Evolutionary conservation across 2,113 vertebrate genomes (phyloP).

Genomic region (Corvus moneduloides): DNA sequence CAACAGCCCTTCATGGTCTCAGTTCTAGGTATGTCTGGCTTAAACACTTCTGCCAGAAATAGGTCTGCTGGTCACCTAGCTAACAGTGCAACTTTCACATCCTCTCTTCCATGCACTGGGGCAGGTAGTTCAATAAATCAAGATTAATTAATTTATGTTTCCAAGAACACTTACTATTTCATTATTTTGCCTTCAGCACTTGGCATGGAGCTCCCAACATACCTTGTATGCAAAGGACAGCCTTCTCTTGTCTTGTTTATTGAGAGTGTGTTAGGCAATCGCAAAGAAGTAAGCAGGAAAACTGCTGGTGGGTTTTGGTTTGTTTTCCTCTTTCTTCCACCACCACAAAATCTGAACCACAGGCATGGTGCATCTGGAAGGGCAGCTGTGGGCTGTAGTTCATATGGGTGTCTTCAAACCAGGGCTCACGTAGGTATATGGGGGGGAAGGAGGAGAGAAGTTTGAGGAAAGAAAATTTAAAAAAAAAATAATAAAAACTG

Average conservation of each 20-base stretch:
- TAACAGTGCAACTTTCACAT: not conserved
- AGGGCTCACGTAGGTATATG: not conserved
- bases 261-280: not conserved
- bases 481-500: not conserved
- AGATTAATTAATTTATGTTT: not conserved
- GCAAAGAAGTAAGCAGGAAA: not conserved
- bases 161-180: not conserved
- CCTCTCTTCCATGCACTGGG: not conserved
- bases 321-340: not conserved
- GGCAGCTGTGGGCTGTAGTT: not conserved
- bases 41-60: not conserved
- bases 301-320: not conserved
- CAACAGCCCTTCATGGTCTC: not conserved
- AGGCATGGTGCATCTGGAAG: not conserved
- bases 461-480: not conserved
- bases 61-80: not conserved
- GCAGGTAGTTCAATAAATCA: not conserved
- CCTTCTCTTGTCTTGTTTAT: not conserved
- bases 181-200: not conserved
- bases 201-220: not conserved
- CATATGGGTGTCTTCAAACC: not conserved
- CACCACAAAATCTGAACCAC: not conserved
- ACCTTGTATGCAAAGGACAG: not conserved
- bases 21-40: not conserved
- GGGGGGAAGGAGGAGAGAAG: not conserved